A percentile compares a stretch with the other conserved stretches of the same genome.
Evolutionary conservation across 1,140 invertebrate species (phyloP).

Genomic region (Aradophagus sp.): DNA sequence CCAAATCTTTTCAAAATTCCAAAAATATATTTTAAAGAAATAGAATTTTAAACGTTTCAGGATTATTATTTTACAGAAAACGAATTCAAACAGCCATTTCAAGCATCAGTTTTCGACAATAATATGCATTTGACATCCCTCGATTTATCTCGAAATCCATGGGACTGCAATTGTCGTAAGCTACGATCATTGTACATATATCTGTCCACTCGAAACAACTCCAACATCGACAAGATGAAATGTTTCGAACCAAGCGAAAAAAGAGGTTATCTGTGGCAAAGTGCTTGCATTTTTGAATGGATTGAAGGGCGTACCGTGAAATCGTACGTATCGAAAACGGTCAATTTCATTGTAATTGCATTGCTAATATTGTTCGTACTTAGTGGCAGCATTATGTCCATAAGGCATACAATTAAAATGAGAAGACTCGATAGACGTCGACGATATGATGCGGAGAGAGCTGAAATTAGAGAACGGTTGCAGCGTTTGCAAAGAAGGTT

Average conservation of each 20-base stretch:
- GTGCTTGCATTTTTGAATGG: constrained; percentile 79
- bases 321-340: constrained; percentile 47
- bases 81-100: constrained; percentile 78
- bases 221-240: constrained; percentile 68
- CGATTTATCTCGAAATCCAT: constrained; percentile 81
- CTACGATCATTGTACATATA: constrained; percentile 78
- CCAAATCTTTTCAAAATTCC: constrained; percentile 5
- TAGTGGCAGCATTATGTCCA: constrained; percentile 70
- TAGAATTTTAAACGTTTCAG: not conserved
- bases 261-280: constrained; percentile 79
- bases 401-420: constrained; percentile 75
- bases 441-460: constrained; percentile 73
- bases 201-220: constrained; percentile 77
- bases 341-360: constrained; percentile 70
- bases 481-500: constrained; percentile 78
- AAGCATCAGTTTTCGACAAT: constrained; percentile 76
- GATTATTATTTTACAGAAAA: constrained; percentile 74
- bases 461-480: constrained; percentile 76
- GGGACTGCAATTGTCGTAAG: constrained; percentile 81
- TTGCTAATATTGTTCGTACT: constrained; percentile 73
- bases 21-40: not conserved
- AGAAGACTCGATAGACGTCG: constrained; percentile 73
- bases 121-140: constrained; percentile 77
- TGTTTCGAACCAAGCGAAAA: constrained; percentile 78
- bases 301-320: constrained; percentile 30